Percentiles rank a stretch among this genome's conserved stretches.
Conservation (phyloP, 2,888 invertebrate genomes). For the Cantharis rustica region DNA sequence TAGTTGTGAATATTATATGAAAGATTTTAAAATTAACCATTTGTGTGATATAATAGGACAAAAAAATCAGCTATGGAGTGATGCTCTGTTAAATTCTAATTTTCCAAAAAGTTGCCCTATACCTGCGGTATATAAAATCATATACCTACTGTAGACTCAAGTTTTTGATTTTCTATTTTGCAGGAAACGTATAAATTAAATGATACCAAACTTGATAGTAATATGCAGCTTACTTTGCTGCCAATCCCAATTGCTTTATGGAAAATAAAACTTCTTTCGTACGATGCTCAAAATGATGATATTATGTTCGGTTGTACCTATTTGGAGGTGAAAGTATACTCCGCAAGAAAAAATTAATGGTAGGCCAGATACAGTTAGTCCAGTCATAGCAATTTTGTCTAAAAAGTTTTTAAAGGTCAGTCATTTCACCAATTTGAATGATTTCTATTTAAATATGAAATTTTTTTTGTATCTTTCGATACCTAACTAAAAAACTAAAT, state of each 20-base stretch:
- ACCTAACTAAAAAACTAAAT: too few species aligned
- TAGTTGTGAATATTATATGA: neutral
- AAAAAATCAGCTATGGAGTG: neutral
- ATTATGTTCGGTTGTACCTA: neutral
- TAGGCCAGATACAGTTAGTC: too few species aligned
- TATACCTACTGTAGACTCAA: neutral
- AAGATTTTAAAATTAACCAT: neutral
- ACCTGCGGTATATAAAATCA: neutral
- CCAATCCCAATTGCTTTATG: neutral
- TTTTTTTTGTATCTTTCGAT: too few species aligned
- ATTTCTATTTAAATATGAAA: too few species aligned
- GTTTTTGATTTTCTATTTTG: neutral
- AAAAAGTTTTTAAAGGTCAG: too few species aligned
- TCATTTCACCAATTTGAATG: too few species aligned
- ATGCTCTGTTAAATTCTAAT: neutral
- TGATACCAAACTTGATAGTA: neutral
- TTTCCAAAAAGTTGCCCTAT: neutral
- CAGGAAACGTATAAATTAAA: neutral
- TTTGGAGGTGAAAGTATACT: neutral
- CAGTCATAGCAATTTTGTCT: too few species aligned
- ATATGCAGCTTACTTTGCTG: neutral
- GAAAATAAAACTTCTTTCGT: neutral
- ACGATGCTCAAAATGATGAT: neutral
- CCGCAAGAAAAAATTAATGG: neutral
- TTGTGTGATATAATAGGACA: neutral